phyloP scores from a whole-genome alignment of 2,797 vertebrate species.

The Pseudocheirus occidentalis region DNA sequence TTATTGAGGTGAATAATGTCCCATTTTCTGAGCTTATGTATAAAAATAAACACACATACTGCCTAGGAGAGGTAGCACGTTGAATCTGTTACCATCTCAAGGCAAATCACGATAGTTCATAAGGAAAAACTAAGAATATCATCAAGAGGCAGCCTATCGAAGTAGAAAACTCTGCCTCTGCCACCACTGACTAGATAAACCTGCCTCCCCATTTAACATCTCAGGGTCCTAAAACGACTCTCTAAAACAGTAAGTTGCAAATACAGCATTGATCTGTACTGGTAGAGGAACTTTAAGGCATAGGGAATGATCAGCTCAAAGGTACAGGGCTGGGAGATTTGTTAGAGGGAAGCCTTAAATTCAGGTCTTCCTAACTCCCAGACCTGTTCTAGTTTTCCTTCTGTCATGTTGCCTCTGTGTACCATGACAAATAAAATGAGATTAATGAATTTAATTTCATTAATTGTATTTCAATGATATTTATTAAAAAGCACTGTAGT shows the following conservation, averaged over 20 bases:
- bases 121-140: background rate
- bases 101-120: background rate
- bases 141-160: background rate
- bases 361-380: background rate
- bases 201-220: background rate
- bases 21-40: constrained; percentile 20
- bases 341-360: background rate
- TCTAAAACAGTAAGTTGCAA: background rate
- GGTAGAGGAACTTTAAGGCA: background rate
- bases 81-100: constrained; percentile 28
- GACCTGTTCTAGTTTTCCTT: background rate
- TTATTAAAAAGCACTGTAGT: background rate
- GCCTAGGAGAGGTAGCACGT: constrained; percentile 6
- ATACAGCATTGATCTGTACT: background rate
- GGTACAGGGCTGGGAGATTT: background rate
- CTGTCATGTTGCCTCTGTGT: background rate
- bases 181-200: background rate
- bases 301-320: background rate
- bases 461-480: background rate
- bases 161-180: background rate
- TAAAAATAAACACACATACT: constrained; percentile 2
- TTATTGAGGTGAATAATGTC: constrained; percentile 3
- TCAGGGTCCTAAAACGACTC: background rate
- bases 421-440: background rate
- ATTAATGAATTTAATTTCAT: background rate